Conservation (phyloP, 2,113 vertebrate genomes). For the Ammodytes marinus region DNA sequence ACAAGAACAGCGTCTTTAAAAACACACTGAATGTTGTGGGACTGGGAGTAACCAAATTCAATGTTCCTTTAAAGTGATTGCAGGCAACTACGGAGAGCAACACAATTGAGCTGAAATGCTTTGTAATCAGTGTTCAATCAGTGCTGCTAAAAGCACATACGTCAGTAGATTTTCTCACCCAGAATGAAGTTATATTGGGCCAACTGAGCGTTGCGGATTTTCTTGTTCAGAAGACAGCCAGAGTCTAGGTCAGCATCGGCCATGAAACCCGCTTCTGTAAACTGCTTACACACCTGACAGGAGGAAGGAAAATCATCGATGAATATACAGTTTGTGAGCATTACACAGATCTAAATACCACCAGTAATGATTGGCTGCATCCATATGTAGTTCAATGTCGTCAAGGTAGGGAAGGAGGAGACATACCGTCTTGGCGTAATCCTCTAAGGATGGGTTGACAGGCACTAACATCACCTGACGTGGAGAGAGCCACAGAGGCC, state of each 20-base stretch:
- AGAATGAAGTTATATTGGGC: constrained; percentile 97
- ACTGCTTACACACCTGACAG: constrained; percentile 88
- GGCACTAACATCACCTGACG: constrained; percentile 94
- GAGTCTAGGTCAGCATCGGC: constrained; percentile 93
- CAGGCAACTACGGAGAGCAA: not conserved
- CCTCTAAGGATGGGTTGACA: constrained; percentile 89
- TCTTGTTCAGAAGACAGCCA: constrained; percentile 93
- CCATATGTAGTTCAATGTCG: not conserved
- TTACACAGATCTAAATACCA: not conserved
- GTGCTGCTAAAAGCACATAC: not conserved
- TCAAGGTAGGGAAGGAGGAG: not conserved
- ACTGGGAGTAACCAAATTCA: not conserved
- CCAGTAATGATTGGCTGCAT: not conserved
- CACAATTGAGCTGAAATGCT: not conserved
- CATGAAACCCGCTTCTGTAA: constrained; percentile 93
- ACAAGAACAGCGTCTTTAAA: not conserved
- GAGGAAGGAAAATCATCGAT: not conserved
- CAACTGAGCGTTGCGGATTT: constrained; percentile 94
- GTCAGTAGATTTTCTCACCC: constrained; percentile 81
- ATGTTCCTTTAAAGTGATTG: constrained; percentile 16
- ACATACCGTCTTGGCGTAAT: constrained; percentile 89
- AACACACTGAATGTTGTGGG: not conserved
- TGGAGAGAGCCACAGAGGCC: constrained; percentile 97
- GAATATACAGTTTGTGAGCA: not conserved
- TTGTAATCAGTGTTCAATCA: not conserved